These are phyloP conservation scores for Zapus hudsonius DNA, from an alignment of 2,113 vertebrate genomes.

Conservation along the genomic window DNA sequence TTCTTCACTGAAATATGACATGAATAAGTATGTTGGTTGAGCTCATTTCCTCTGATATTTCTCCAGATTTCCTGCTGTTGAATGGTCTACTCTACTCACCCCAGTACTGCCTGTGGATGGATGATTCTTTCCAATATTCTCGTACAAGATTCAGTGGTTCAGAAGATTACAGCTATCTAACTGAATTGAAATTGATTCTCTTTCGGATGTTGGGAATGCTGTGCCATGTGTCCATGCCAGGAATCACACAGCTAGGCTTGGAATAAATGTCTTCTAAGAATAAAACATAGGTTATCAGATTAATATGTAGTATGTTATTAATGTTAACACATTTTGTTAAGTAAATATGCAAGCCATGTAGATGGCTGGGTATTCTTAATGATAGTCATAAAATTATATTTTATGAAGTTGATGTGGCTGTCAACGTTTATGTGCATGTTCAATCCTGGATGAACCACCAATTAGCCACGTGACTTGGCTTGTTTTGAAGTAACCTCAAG, in stretches of 20 bases:
- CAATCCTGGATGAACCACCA: constrained; percentile 20
- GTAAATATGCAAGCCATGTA: constrained; percentile 10
- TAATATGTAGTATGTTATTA: neutral
- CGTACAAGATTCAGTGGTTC: neutral
- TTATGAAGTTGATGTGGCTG: constrained; percentile 24
- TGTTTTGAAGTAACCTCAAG: constrained; percentile 68
- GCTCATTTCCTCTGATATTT: constrained; percentile 40
- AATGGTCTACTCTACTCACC: neutral
- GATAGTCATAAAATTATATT: constrained; percentile 14
- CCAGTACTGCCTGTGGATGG: neutral
- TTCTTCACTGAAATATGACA: constrained; percentile 25
- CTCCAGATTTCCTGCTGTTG: neutral
- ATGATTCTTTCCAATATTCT: neutral
- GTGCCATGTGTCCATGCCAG: neutral
- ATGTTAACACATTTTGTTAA: neutral
- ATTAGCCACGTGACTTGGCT: neutral
- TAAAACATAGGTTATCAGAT: neutral
- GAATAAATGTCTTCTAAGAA: constrained; percentile 6
- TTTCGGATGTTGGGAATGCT: neutral
- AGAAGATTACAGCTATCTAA: no score
- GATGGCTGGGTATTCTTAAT: neutral
- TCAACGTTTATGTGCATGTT: constrained; percentile 54
- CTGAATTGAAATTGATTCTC: constrained; percentile 8
- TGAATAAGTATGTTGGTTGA: neutral
- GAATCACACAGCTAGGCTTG: neutral